Evolutionary conservation across 2,888 invertebrate species (phyloP).

Genomic region (Polyommatus iphigenia): DNA sequence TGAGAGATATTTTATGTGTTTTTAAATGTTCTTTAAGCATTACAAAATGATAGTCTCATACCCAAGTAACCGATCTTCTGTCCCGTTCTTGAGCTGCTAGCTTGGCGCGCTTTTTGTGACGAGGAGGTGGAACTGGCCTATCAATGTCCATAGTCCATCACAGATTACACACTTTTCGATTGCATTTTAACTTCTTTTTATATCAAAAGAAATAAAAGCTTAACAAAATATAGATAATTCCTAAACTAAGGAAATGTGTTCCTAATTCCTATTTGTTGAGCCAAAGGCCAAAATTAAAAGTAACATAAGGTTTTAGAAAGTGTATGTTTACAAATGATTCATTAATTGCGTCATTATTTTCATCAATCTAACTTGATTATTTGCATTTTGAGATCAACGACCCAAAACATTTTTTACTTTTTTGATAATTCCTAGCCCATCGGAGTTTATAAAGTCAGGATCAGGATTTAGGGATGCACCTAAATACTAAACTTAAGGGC

Average conservation of each 20-base stretch:
- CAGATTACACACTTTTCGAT: constrained; percentile 27
- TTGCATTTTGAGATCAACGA: constrained; percentile 3
- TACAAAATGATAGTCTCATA: constrained; percentile 43
- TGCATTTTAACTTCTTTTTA: constrained; percentile 7
- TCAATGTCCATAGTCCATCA: constrained; percentile 32
- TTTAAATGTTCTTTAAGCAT: too few species aligned
- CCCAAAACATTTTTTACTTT: background rate
- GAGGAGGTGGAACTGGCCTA: constrained; percentile 69
- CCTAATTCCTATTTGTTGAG: background rate
- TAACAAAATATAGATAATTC: background rate
- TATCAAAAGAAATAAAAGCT: background rate
- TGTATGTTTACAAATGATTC: background rate
- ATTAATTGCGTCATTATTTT: background rate
- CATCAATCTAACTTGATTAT: background rate
- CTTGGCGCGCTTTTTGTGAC: constrained; percentile 70
- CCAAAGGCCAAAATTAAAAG: background rate
- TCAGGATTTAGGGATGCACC: too few species aligned
- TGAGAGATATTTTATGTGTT: too few species aligned
- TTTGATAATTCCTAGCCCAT: background rate
- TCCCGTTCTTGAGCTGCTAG: constrained; percentile 61
- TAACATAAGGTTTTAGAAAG: background rate
- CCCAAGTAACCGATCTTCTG: constrained; percentile 70
- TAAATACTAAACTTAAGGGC: too few species aligned
- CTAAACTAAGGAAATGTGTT: background rate
- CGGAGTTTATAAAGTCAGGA: too few species aligned